Conservation (phyloP, 1,140 invertebrate species). For the Trachelipus rathkii region DNA sequence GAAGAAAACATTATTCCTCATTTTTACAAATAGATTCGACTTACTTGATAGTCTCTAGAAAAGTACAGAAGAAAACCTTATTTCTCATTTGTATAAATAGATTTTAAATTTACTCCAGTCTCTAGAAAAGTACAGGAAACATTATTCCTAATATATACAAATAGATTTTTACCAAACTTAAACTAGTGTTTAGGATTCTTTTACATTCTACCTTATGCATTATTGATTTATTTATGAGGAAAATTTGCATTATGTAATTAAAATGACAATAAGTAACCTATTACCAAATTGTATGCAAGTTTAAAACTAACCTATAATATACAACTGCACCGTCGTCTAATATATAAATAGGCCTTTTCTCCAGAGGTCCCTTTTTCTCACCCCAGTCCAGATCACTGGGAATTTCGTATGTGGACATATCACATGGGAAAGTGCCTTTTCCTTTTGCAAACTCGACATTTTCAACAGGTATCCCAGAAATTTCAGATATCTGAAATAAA, state of each 20-base stretch:
- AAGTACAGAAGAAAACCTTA: too few species aligned
- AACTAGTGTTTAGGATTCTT: too few species aligned
- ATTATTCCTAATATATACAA: too few species aligned
- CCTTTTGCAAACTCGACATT: slow-evolving; percentile 62
- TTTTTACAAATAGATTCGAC: not conserved
- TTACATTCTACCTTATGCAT: too few species aligned
- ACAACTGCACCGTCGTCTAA: slow-evolving; percentile 59
- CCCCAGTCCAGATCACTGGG: slow-evolving; percentile 59
- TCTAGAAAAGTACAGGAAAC: too few species aligned
- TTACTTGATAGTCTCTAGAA: not conserved
- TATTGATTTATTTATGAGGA: too few species aligned
- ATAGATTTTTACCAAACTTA: too few species aligned
- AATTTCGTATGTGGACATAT: slow-evolving; percentile 58
- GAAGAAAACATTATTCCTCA: slow-evolving; percentile 19
- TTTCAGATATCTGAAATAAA: slow-evolving; percentile 55
- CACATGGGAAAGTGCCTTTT: slow-evolving; percentile 58
- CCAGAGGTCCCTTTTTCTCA: slow-evolving; percentile 51
- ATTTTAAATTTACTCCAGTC: too few species aligned
- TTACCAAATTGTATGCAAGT: too few species aligned
- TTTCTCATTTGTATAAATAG: too few species aligned
- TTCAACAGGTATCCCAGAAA: slow-evolving; percentile 61
- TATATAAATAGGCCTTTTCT: slow-evolving; percentile 54
- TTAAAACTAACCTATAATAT: slow-evolving; percentile 58
- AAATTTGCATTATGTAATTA: too few species aligned
- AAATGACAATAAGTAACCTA: too few species aligned